phyloP scores from a whole-genome alignment of 92 coral and sea anemone genomes.

The Ricordea florida region DNA sequence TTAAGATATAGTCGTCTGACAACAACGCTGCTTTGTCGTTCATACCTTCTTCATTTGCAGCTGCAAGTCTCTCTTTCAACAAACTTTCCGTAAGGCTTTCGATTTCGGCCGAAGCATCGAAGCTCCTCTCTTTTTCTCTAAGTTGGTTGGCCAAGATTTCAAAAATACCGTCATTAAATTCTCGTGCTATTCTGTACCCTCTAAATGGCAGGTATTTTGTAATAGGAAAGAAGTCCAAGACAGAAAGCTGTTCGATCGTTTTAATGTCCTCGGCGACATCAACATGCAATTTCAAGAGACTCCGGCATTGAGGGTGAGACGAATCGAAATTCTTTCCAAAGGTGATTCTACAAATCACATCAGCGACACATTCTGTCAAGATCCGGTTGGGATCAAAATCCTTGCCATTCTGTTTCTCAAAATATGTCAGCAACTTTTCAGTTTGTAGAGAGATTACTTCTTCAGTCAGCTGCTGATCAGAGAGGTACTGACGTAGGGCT shows the following conservation, averaged over 20 bases:
- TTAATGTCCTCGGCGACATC: not conserved
- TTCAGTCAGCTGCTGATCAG: not conserved
- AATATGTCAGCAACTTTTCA: not conserved
- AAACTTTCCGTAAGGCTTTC: not conserved
- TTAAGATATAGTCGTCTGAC: conserved; percentile 37
- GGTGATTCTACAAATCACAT: conserved; percentile 13
- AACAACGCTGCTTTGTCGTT: conserved; percentile 21
- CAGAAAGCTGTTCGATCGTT: not conserved
- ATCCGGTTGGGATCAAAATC: conserved; percentile 9
- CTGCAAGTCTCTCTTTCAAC: conserved; percentile 7
- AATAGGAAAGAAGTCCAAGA: not conserved
- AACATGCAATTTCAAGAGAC: conserved; percentile 3
- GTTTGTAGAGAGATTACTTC: conserved; percentile 19
- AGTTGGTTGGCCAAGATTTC: not conserved
- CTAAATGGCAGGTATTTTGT: not conserved
- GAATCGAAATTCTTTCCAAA: conserved; percentile 32
- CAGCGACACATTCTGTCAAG: not conserved
- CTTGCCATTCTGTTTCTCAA: conserved; percentile 6
- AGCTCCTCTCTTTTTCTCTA: not conserved
- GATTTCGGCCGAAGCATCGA: not conserved
- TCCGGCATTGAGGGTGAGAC: conserved; percentile 19
- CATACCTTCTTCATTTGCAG: conserved; percentile 10
- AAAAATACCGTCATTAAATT: not conserved
- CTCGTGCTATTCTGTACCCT: not conserved
- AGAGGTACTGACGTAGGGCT: not conserved